A percentile compares a stretch with the other conserved stretches of the same genome.
These are phyloP conservation scores for Caenorhabditis afra DNA, from an alignment of 2,888 invertebrate genomes.

Conservation along the genomic window DNA sequence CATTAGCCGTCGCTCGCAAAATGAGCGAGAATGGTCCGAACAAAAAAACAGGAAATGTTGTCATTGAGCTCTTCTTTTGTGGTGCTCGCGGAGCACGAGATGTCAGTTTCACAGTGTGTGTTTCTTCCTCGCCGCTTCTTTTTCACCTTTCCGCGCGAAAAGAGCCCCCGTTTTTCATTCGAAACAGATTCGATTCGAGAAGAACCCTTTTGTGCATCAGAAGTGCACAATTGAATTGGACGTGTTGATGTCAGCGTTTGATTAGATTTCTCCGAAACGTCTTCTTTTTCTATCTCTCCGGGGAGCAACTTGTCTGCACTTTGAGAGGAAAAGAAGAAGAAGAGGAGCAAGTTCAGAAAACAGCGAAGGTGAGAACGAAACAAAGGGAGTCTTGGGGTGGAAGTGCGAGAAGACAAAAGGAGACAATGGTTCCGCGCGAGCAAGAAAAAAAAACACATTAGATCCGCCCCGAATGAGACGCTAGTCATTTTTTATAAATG, in stretches of 20 bases:
- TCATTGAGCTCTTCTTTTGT: background rate
- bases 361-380: background rate
- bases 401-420: conserved; percentile 34
- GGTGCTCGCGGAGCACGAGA: background rate
- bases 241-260: conserved; percentile 41
- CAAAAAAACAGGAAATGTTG: conserved; percentile 46
- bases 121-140: conserved; percentile 6
- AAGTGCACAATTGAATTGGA: conserved; percentile 33
- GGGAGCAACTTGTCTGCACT: conserved; percentile 29
- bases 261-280: conserved; percentile 34
- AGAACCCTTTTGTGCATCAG: conserved; percentile 19
- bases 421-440: conserved; percentile 20
- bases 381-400: conserved; percentile 44
- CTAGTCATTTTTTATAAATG: conserved; percentile 58
- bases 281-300: conserved; percentile 25
- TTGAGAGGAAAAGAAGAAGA: conserved; percentile 16
- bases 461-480: conserved; percentile 19
- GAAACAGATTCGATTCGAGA: conserved; percentile 13
- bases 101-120: conserved; percentile 23
- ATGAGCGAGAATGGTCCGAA: conserved; percentile 24
- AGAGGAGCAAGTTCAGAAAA: conserved; percentile 12
- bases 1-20: conserved; percentile 26
- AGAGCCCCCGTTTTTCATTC: background rate
- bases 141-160: background rate
- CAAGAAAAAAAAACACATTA: conserved; percentile 45